These are phyloP conservation scores for Petrolisthes cinctipes DNA, from an alignment of 2,888 invertebrate species.

Conservation along the genomic window DNA sequence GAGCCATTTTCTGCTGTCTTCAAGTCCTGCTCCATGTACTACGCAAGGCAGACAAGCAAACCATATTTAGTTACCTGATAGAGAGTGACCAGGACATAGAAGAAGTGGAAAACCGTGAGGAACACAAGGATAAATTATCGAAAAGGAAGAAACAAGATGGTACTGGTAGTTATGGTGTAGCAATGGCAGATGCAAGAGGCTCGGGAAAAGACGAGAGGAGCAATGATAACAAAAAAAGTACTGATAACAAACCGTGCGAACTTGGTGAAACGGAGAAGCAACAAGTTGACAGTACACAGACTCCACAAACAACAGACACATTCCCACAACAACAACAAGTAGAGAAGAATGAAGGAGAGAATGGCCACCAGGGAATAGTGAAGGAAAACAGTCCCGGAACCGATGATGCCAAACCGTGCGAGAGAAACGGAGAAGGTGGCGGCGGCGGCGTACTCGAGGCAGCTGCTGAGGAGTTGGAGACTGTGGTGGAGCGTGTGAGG, in stretches of 20 bases:
- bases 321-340: too few species aligned
- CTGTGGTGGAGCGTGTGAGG: conserved; percentile 24
- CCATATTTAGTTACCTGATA: not conserved
- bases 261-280: too few species aligned
- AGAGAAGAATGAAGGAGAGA: too few species aligned
- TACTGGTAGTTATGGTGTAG: not conserved
- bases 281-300: too few species aligned
- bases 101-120: not conserved
- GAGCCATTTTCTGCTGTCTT: conserved; percentile 22
- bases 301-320: too few species aligned
- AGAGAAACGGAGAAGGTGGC: not conserved
- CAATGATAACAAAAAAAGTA: not conserved
- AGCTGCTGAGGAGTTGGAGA: not conserved
- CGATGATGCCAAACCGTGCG: not conserved
- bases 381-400: not conserved
- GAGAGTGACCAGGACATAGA: not conserved
- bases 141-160: not conserved
- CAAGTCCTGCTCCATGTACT: conserved; percentile 7
- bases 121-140: not conserved
- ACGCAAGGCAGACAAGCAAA: conserved; percentile 19
- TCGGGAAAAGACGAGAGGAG: not conserved
- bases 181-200: not conserved
- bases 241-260: not conserved
- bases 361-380: not conserved
- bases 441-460: not conserved